Evolutionary conservation across 2,888 invertebrate genomes (phyloP), one percentile per base, ranked within the genome.

Genomic region (Charanyca ferruginea): DNA sequence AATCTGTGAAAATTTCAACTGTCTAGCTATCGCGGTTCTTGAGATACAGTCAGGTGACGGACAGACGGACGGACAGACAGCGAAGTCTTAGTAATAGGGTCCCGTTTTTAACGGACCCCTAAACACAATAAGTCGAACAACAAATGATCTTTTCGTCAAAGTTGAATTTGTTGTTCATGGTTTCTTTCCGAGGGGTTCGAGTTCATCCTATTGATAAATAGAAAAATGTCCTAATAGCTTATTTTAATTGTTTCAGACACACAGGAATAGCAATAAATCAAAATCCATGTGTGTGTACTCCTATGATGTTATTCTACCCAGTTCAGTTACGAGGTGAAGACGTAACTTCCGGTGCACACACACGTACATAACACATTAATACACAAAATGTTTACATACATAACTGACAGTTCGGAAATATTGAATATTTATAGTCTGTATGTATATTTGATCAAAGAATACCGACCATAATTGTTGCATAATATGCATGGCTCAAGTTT

Each of bases 221-320:
- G 32, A 32, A 32, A 11, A 32, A 1, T 11, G 9, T 32, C 11
- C 8, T 32, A 64, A 42, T 25, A 3, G 20, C 0, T 9, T 13
- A 58, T 16, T 11, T 16, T 58, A 1, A 9, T 73, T 79, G 74
- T 75, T 75, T 48, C 74, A 75, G 74, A 51, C 28, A 25, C 18
- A 9, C 8, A 32, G 22, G 8, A 59, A 16, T 8, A 49, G 16
- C 38, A 44, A 47, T 44, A 22, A 45, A 52, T 25, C 16, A 49
- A 42, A 35, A 45, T n/a, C 22, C 44, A 38, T 61, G 74, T 74
- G 62, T 71, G 73, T 74, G 65, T 28, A 63, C 4, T 13, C n/a
- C n/a, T n/a, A n/a, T n/a, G n/a, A 23, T 47, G 9, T 25, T 75
- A 32, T 58, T 49, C 25, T 4, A 7, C 16, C 1, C 13, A 9